phyloP scores from a whole-genome alignment of 2,113 vertebrate species.

The Heptranchias perlo region DNA sequence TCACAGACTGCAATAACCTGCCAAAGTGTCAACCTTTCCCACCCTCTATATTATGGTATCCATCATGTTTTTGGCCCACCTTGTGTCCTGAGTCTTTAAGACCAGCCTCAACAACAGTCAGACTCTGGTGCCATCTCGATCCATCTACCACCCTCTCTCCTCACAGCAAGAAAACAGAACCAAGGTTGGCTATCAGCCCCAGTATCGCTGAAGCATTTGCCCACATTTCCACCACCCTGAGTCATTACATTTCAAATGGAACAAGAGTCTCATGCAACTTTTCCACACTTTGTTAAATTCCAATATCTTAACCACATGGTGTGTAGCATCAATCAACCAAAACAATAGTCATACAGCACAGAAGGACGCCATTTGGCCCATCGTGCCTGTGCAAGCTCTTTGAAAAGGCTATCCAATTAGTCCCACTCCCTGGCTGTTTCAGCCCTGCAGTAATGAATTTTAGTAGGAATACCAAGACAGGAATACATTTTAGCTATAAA shows the following conservation, averaged over 20 bases:
- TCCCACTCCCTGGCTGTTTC: conserved; percentile 62
- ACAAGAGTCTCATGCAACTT: neutral
- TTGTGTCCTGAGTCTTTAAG: neutral
- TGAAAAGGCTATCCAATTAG: neutral
- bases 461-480: conserved; percentile 61
- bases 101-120: neutral
- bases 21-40: no score
- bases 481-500: conserved; percentile 76
- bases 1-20: neutral
- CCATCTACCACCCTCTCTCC: neutral
- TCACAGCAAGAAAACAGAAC: neutral
- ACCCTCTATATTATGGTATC: neutral
- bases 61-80: neutral
- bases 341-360: neutral
- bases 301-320: neutral
- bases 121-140: neutral
- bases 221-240: neutral
- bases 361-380: neutral
- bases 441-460: conserved; percentile 84
- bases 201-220: neutral
- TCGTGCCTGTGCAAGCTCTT: neutral
- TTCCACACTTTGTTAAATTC: neutral
- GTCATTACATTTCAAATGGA: neutral
- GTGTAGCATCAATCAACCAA: neutral
- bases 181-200: neutral